phyloP scores from a whole-genome alignment of 1,140 invertebrate genomes.

The Drosophila sucinea region DNA sequence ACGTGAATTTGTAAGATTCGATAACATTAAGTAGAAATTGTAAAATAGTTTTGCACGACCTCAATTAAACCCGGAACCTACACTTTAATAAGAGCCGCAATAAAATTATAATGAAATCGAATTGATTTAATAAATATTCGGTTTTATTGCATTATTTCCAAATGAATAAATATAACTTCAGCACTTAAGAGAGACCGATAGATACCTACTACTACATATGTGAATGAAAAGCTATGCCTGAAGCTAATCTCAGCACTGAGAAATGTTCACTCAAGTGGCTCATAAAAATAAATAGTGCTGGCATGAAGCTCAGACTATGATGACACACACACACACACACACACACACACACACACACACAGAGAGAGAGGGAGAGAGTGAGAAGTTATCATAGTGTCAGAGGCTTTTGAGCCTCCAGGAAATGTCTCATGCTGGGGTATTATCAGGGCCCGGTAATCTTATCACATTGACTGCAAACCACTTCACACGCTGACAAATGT shows the following conservation, averaged over 20 bases:
- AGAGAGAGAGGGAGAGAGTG: background rate
- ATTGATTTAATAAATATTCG: constrained; percentile 9
- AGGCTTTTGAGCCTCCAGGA: constrained; percentile 18
- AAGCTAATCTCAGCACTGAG: constrained; percentile 11
- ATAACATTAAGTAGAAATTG: background rate
- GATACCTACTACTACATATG: background rate
- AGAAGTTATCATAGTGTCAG: constrained; percentile 8
- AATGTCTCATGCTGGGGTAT: constrained; percentile 21
- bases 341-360: background rate
- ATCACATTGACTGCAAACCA: constrained; percentile 23
- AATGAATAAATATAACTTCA: constrained; percentile 7
- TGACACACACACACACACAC: no score
- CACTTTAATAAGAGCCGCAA: background rate
- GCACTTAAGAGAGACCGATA: background rate
- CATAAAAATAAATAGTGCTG: constrained; percentile 22
- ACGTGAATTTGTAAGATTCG: background rate
- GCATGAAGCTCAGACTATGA: background rate
- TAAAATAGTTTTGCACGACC: background rate
- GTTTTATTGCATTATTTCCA: constrained; percentile 12
- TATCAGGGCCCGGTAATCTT: constrained; percentile 17
- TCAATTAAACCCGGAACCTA: background rate
- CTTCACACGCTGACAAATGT: constrained; percentile 24
- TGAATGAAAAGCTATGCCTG: constrained; percentile 9
- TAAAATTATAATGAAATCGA: constrained; percentile 5
- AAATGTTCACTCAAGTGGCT: constrained; percentile 20